These are phyloP conservation scores for Diarsia dahlii DNA, from an alignment of 2,888 invertebrate species.

Conservation along the genomic window DNA sequence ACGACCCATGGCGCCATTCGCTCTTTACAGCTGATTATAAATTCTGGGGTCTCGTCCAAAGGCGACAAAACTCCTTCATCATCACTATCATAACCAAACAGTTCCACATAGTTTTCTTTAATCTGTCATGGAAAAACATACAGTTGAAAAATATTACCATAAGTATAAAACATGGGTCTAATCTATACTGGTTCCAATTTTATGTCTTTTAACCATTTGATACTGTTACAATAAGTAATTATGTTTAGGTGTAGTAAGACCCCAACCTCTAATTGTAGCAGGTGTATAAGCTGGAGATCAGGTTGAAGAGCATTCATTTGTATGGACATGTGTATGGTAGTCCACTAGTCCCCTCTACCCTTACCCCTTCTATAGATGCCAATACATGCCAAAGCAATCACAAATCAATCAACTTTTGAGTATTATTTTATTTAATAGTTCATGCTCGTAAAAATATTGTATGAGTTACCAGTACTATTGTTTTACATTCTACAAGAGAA, in stretches of 20 bases:
- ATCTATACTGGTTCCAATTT: neutral
- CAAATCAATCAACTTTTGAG: neutral
- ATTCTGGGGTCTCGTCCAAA: slow-evolving; percentile 87
- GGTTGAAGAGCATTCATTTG: neutral
- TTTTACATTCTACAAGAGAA: neutral
- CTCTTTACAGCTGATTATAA: slow-evolving; percentile 89
- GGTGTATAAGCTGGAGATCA: neutral
- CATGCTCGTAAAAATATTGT: slow-evolving; percentile 6
- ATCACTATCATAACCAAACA: slow-evolving; percentile 90
- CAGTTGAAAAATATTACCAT: neutral
- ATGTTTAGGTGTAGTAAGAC: neutral
- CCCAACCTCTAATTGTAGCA: neutral
- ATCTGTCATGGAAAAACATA: slow-evolving; percentile 77
- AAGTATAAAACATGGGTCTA: neutral
- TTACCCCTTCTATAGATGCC: neutral
- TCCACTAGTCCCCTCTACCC: neutral
- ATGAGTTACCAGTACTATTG: neutral
- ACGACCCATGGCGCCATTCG: slow-evolving; percentile 92
- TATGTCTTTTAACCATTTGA: neutral
- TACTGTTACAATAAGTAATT: neutral
- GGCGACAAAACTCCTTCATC: slow-evolving; percentile 89
- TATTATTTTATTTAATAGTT: neutral
- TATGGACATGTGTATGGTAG: neutral
- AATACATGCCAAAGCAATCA: neutral
- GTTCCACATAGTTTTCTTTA: slow-evolving; percentile 81